Evolutionary conservation across 2,797 vertebrate species (phyloP), one percentile per base, ranked within the genome.

Genomic region (Philypnodon macrostomus): DNA sequence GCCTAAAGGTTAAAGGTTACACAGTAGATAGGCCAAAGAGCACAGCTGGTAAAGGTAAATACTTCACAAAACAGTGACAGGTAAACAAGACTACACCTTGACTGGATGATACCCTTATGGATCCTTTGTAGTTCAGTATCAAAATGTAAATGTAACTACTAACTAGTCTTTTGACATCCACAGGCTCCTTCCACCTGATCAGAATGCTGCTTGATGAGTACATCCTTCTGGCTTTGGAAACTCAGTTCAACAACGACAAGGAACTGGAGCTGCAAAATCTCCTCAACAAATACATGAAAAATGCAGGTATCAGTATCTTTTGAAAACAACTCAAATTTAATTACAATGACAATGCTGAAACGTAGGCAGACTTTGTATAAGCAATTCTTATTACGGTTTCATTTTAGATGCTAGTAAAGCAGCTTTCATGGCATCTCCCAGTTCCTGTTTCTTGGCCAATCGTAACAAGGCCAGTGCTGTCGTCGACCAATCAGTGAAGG

Each of bases 191-290:
- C 86, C 97, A 99, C 75, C 88, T 99, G 81, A 96, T 99, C 71
- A 84, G 97, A 71, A 99, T 99, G 97, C 90, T 99, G 67, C 73
- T 99, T n/a, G 97, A 99, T 54, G 97, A 99, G 73, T 99, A 99
- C 81, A 97, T 99, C 82, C 89, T 99, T 52, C 62, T 99, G 13
- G 95, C 95, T 41, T 93, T 99, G 83, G 97, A 99, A 81, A 98
- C 97, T 9, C 97, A 99, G 71, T 99, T 99, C 85, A 98, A 97
- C 80, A 98, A 98, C 12, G 92, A 98, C 87, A 98, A 97, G 86
- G 97, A 99, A 75, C 96, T 97, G 80, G 96, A 98, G 52, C 90
- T 98, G 70, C 95, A 97, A 84, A 96, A 93, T 84, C 89, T 98
- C 24, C 73, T 99, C 79, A 95, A 99, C 79, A 97, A 95, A 84